Percentiles rank a stretch among this genome's conserved stretches.
These are phyloP conservation scores for Drosophila rubida DNA, from an alignment of 2,888 invertebrate species.

Conservation along the genomic window DNA sequence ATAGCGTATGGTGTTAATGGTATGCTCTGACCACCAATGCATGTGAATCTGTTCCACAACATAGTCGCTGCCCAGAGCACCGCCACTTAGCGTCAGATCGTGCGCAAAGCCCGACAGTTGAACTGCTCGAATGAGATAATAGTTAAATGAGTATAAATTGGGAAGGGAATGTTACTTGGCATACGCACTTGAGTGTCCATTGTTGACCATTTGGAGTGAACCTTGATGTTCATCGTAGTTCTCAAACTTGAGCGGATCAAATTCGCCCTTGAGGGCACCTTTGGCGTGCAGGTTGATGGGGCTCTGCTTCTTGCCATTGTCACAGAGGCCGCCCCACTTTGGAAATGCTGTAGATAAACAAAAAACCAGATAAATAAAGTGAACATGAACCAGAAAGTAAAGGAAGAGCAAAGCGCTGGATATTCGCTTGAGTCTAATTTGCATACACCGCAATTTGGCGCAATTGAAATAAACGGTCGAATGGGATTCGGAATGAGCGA, in stretches of 20 bases:
- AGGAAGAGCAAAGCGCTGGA: neutral
- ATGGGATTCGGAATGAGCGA: constrained; percentile 5
- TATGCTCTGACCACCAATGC: constrained; percentile 94
- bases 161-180: neutral
- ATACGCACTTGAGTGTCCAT: constrained; percentile 83
- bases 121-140: constrained; percentile 59
- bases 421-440: constrained; percentile 44
- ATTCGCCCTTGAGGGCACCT: constrained; percentile 85
- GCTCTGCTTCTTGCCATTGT: constrained; percentile 88
- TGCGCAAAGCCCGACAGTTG: constrained; percentile 76
- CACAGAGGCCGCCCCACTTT: constrained; percentile 89
- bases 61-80: constrained; percentile 85
- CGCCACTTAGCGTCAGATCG: constrained; percentile 85
- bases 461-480: constrained; percentile 72
- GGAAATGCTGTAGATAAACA: constrained; percentile 77
- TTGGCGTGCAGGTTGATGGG: constrained; percentile 90
- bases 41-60: constrained; percentile 91
- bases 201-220: constrained; percentile 80
- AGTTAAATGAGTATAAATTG: constrained; percentile 10
- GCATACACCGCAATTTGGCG: constrained; percentile 70
- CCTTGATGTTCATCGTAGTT: constrained; percentile 79
- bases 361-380: neutral
- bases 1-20: constrained; percentile 88
- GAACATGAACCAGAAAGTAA: neutral
- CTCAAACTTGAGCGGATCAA: constrained; percentile 73